These are phyloP conservation scores for Scaptomyza caliginosa DNA, from an alignment of 2,888 invertebrate species.

Conservation along the genomic window DNA sequence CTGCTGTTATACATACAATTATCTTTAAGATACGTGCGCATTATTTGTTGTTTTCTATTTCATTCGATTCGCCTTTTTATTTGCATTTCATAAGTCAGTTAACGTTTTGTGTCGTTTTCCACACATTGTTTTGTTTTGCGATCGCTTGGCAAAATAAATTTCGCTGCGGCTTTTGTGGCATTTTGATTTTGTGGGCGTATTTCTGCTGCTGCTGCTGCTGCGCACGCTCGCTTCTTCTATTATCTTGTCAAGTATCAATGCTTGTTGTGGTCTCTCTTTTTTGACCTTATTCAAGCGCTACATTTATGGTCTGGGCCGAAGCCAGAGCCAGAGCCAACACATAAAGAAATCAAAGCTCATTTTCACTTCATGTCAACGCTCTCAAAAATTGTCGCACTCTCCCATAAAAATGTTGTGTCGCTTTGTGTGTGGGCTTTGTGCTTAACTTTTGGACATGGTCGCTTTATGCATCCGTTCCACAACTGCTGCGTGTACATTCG, in stretches of 20 bases:
- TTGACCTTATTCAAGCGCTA: constrained; percentile 68
- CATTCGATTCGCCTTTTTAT: constrained; percentile 35
- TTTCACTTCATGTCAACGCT: constrained; percentile 71
- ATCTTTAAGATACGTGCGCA: constrained; percentile 58
- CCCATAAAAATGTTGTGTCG: constrained; percentile 21
- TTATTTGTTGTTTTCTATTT: constrained; percentile 36
- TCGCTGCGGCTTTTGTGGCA: constrained; percentile 52
- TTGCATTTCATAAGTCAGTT: constrained; percentile 56
- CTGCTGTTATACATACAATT: constrained; percentile 8
- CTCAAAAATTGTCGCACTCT: constrained; percentile 48
- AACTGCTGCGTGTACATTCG: constrained; percentile 55
- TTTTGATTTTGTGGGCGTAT: constrained; percentile 69
- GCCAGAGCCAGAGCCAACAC: constrained; percentile 29
- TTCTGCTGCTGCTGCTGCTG: constrained; percentile 14
- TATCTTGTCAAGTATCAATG: constrained; percentile 67
- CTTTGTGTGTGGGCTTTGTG: constrained; percentile 68
- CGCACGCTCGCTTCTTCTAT: constrained; percentile 18
- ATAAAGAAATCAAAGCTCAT: constrained; percentile 76
- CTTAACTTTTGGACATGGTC: constrained; percentile 47
- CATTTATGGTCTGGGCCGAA: constrained; percentile 59
- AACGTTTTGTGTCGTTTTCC: constrained; percentile 52
- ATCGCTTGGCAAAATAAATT: constrained; percentile 65
- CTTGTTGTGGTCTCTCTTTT: constrained; percentile 47
- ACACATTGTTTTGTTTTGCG: constrained; percentile 48
- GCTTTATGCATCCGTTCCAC: constrained; percentile 40